Base-by-base conservation (phyloP, 2,888 invertebrate species). In the Drosophila nr. perissopoda region DNA sequence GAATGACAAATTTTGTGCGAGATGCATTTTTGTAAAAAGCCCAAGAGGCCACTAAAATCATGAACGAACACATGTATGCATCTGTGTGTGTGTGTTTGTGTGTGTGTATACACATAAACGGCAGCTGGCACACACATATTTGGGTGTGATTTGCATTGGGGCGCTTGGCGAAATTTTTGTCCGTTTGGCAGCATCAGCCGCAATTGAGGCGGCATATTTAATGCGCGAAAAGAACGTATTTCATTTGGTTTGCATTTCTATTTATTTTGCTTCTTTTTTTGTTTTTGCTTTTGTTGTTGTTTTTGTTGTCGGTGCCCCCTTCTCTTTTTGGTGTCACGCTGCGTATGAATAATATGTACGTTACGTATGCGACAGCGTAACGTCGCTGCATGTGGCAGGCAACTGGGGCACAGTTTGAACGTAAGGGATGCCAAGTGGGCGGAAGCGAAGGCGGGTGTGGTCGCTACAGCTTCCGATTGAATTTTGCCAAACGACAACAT, bases 321-420 rank as follows among this genome's bases (percentile, higher is more conserved):
- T 29, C 1, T 38, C 7, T 8, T 69, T 57, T 52, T 53, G 87
- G 57, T 85, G 82, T 79, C 84, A 89, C 82, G 84, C 85, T 89
- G 85, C 89, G 89, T 85, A 87, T 85, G 84, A 87, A 76, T 89
- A 87, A 89, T 87, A 82, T 75, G 59, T 56, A 71, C 64, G 60
- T 80, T 87, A 85, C 83, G 89, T 83, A 86, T 79, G 79, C 82
- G 84, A 66, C 74, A 59, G 70, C 52, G 64, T 59, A 57, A 67
- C 51, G 61, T 52, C 80, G 56, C 83, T 78, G 81, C 81, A 86
- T 86, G 83, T 69, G 78, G 78, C 70, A 69, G 27, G 49, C 49
- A 56, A 67, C 59, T 65, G 69, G 51, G 57, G 53, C 64, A 67
- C 59, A 56, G 45, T 51, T n/a, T 45, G 42, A 52, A 34, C 48